Percentiles rank a stretch among this genome's conserved stretches.
Evolutionary conservation across 2,113 vertebrate species (phyloP).

Genomic region (Muntiacus reevesi): DNA sequence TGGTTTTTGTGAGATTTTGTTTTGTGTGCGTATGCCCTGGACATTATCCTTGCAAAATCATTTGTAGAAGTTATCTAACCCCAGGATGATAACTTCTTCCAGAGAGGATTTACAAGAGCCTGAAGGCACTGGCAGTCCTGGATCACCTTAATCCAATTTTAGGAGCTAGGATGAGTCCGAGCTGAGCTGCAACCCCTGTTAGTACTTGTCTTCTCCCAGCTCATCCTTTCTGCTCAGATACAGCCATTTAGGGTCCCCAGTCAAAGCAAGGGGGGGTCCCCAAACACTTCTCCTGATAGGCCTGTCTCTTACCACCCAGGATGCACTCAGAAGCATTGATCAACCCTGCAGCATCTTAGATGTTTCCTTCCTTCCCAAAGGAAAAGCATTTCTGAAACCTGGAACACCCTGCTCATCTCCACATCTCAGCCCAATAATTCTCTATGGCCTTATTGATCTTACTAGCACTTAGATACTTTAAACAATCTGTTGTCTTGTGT

Average conservation of each 20-base stretch:
- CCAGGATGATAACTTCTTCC: background rate
- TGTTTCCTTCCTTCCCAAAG: background rate
- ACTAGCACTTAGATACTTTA: background rate
- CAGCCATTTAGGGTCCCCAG: background rate
- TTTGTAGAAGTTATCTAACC: background rate
- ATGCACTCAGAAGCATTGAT: background rate
- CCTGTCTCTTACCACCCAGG: background rate
- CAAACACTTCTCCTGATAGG: background rate
- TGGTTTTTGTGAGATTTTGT: background rate
- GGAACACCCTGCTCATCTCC: background rate
- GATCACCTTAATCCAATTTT: conserved; percentile 2
- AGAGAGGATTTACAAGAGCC: conserved; percentile 15
- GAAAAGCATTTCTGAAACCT: background rate
- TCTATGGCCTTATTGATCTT: background rate
- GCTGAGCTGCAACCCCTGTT: background rate
- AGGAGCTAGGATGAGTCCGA: background rate
- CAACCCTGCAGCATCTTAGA: background rate
- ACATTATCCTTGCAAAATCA: background rate
- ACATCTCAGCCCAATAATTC: background rate
- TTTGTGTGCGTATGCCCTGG: background rate
- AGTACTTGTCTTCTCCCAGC: background rate
- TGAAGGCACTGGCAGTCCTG: background rate
- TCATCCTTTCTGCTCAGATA: background rate
- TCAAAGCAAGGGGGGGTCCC: background rate
- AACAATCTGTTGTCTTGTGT: background rate